Conservation (phyloP, 2,113 vertebrate genomes). For the Ifrita kowaldi region DNA sequence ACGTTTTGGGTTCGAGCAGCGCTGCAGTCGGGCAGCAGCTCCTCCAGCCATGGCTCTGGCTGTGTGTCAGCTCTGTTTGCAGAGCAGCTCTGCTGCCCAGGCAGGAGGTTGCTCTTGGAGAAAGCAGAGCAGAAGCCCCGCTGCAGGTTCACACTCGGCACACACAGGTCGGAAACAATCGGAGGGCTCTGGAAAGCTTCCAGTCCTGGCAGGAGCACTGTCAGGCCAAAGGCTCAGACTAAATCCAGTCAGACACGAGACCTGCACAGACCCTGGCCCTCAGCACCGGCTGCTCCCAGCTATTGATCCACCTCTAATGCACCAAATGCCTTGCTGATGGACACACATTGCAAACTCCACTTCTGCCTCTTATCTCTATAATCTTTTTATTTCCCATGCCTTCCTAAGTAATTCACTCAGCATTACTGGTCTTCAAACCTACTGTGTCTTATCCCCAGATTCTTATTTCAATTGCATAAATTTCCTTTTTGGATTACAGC, state of each 20-base stretch:
- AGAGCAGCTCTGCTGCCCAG: not conserved
- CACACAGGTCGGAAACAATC: not conserved
- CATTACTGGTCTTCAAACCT: not conserved
- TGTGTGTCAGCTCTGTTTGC: not conserved
- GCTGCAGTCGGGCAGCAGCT: not conserved
- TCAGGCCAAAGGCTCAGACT: not conserved
- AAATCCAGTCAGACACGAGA: not conserved
- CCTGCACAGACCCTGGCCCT: not conserved
- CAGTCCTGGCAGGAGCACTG: not conserved
- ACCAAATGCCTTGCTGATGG: not conserved
- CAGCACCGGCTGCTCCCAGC: not conserved
- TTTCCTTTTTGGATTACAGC: not conserved
- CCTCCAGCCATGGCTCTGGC: not conserved
- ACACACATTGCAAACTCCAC: not conserved
- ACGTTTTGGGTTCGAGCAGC: not conserved
- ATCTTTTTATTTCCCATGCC: not conserved
- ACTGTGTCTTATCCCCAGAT: not conserved
- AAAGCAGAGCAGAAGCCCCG: not conserved
- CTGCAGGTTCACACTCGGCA: not conserved
- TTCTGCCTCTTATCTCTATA: not conserved
- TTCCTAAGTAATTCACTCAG: slow-evolving; percentile 13
- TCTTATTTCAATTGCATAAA: not conserved
- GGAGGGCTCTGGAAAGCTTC: not conserved
- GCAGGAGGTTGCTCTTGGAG: not conserved
- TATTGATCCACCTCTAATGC: slow-evolving; percentile 16